These are phyloP conservation scores for Doris montereyensis DNA, from an alignment of 2,888 invertebrate genomes.

Conservation along the genomic window DNA sequence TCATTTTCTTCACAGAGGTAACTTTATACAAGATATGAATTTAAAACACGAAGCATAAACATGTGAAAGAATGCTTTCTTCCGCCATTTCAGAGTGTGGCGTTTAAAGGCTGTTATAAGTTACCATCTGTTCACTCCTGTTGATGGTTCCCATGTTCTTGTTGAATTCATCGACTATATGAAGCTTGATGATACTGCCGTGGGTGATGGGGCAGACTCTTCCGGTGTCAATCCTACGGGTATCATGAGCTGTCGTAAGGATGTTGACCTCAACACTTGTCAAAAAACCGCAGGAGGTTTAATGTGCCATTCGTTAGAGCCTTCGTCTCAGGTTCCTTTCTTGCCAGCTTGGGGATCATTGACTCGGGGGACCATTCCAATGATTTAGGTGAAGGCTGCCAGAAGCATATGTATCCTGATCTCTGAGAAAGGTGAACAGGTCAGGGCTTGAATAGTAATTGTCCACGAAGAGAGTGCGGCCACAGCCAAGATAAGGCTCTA, in stretches of 20 bases:
- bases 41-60: slow-evolving; percentile 6
- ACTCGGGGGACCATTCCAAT: background rate
- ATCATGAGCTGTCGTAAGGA: slow-evolving; percentile 10
- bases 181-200: background rate
- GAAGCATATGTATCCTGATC: background rate
- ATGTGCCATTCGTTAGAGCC: background rate
- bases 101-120: slow-evolving; percentile 21
- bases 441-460: slow-evolving; percentile 2
- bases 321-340: background rate
- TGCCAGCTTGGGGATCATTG: background rate
- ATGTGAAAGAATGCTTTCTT: slow-evolving; percentile 27
- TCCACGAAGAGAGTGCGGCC: slow-evolving; percentile 2
- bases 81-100: background rate
- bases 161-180: slow-evolving; percentile 1
- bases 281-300: background rate
- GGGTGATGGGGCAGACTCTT: background rate
- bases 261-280: slow-evolving; percentile 23
- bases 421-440: background rate
- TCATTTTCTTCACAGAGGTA: background rate
- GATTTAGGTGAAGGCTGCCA: background rate
- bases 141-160: slow-evolving; percentile 20
- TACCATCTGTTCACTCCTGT: slow-evolving; percentile 24
- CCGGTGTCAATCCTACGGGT: background rate
- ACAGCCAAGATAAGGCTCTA: background rate
- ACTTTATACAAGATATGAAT: slow-evolving; percentile 48